Evolutionary conservation across 2,113 vertebrate species (phyloP).

Genomic region (Tetrax tetrax): DNA sequence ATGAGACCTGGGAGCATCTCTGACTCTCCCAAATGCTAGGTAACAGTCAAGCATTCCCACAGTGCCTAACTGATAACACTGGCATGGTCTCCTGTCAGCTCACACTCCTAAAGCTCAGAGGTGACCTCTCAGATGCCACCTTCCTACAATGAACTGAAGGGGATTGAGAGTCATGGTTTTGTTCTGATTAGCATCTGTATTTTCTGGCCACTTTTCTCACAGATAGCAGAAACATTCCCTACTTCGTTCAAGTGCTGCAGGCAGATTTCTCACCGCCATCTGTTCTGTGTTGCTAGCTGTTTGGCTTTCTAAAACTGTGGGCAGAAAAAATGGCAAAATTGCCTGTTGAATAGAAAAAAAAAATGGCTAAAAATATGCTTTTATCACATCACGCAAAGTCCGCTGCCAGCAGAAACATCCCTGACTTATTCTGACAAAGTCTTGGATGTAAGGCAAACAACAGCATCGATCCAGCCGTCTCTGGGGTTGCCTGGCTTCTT

Average conservation of each 20-base stretch:
- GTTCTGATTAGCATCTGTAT: neutral
- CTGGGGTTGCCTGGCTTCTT: neutral
- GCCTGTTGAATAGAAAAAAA: neutral
- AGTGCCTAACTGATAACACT: neutral
- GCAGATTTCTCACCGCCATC: neutral
- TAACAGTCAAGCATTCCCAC: neutral
- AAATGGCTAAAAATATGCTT: neutral
- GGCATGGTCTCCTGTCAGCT: neutral
- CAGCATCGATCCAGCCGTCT: fast-evolving
- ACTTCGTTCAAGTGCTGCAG: neutral
- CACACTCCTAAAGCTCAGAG: neutral
- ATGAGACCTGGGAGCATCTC: neutral
- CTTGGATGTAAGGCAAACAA: neutral
- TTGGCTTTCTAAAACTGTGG: neutral
- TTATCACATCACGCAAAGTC: neutral
- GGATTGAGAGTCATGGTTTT: neutral
- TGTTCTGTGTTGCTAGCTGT: neutral
- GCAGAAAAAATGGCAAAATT: neutral
- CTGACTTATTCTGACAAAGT: neutral
- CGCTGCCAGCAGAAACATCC: neutral
- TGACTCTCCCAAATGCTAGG: neutral
- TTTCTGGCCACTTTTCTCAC: neutral
- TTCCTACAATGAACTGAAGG: neutral
- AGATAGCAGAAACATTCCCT: neutral
- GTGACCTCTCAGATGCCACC: neutral